These are phyloP conservation scores for Pygmarrhopalites habei DNA, from an alignment of 1,140 invertebrate genomes.

Conservation along the genomic window DNA sequence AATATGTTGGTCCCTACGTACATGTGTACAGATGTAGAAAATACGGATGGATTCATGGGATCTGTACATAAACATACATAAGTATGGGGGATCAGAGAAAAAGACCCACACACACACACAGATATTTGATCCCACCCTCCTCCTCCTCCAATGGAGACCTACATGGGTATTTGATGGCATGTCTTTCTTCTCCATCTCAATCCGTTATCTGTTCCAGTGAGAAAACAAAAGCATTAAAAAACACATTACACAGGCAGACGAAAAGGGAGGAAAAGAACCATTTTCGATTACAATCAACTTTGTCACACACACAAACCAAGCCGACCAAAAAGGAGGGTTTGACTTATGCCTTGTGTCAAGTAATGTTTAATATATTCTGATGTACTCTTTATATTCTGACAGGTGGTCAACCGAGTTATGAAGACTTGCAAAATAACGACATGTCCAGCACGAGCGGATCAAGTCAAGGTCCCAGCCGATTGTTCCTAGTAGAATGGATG, in stretches of 20 bases:
- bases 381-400: too few relatives aligned
- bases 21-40: neutral
- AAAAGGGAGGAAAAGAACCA: too few relatives aligned
- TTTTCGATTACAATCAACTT: too few relatives aligned
- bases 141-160: neutral
- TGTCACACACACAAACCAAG: too few relatives aligned
- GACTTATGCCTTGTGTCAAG: neutral
- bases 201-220: neutral
- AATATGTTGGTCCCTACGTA: neutral
- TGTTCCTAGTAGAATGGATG: neutral
- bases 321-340: neutral
- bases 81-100: neutral
- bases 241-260: too few relatives aligned
- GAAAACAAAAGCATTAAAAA: too few relatives aligned
- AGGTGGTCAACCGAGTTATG: constrained; percentile 32
- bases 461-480: neutral
- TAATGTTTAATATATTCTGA: too few relatives aligned
- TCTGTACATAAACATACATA: neutral
- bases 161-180: neutral
- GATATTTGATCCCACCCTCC: neutral
- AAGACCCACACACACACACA: neutral
- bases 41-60: neutral
- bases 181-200: neutral
- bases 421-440: constrained; percentile 19
- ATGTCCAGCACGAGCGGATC: neutral